Evolutionary conservation across 37 sponge, comb jelly and placozoan species (phyloP), one percentile per base, ranked within the genome.

Genomic region (Theonella swinhoei): DNA sequence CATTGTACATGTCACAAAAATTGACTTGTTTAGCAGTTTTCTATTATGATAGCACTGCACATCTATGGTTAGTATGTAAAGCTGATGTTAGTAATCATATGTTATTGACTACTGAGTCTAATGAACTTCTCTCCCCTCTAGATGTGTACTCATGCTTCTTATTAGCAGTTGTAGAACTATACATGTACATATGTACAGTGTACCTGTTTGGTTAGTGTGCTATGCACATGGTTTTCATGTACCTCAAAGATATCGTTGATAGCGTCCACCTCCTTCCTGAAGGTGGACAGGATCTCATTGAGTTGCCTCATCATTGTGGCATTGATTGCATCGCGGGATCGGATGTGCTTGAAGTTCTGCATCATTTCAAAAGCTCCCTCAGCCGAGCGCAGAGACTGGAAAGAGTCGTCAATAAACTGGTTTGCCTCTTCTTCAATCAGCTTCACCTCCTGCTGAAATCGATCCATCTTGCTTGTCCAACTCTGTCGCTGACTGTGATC

Each of bases 361-460:
- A 99, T 87, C 96, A 99, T 97, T 77, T 99, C 99, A 77, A 99
- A 99, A 33, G 99, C 97, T 11, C 96, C 99, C 69, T 99, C 97
- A 2, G 97, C 96, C 26, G 99, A 99, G 17, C 99, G 83, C 42
- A 99, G 87, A 33, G 85, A 91, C 89, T 93, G 81, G 80, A 99
- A 99, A 2, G 99, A 99, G 39, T 99, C 90, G 70, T 99, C 83
- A 59, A 99, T 99, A 86, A 99, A 99, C 70, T 67, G 80, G 74
- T 82, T 92, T 39, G 99, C 99, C 67, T 99, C 94, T 4, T 87
- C 76, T 84, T 99, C 99, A 62, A 99, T 90, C 32, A 90, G 79
- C 65, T 86, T 73, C 65, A 98, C 99, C 35, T 96, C 91, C 31
- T 85, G 83, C 42, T 96, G 88, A 78, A 99, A 99, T 34, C 93